Base-by-base conservation (phyloP, 2,797 vertebrate genomes). In the Euphonia xanthogaster region DNA sequence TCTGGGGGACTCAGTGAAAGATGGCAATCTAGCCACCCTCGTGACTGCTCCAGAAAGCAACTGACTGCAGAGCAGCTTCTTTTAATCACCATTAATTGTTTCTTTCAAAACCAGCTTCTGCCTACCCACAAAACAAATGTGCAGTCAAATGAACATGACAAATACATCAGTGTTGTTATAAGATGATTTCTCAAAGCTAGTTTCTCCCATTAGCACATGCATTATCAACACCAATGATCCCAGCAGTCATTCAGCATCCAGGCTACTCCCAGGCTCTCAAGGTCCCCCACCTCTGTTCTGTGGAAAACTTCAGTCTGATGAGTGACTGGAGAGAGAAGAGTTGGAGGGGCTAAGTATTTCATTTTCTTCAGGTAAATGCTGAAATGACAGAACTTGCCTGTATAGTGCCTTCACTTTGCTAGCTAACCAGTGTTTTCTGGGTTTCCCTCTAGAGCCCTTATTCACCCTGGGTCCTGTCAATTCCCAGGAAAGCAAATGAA, bases 61-160 rank as follows among this genome's bases (percentile, higher is more conserved):
- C 10, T 2, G 3, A 40, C 62, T 81, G 40, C 35, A 66, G 62
- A 90, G 74, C 70, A 81, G 51, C 50, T 73, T 84, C 62, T 62
- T 88, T 78, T 62, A 75, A 75, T 72, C 47, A 78, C 24, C 12
- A 24, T 66, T 55, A 54, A 65, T 48, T n/a, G 10, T 33, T 85
- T 74, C 72, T 81, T 83, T 86, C 39, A 67, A 92, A 96, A 63
- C 15, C 45, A 95, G 35, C 42, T 81, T 77, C 76, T 80, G 84
- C 42, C 80, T 81, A 70, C 83, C 62, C 70, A 66, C 70, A 72
- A 86, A 91, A 85, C n/a, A 89, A 87, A 85, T 35, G 70, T 20
- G 39, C 68, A 55, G 79, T 65, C 65, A 96, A 91, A 71, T 35
- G 60, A 93, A 58, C 25, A 19, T 67, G 80, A 87, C 67, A 84